Base-by-base conservation (phyloP, 2,797 vertebrate species). In the Acanthurus tractus region DNA sequence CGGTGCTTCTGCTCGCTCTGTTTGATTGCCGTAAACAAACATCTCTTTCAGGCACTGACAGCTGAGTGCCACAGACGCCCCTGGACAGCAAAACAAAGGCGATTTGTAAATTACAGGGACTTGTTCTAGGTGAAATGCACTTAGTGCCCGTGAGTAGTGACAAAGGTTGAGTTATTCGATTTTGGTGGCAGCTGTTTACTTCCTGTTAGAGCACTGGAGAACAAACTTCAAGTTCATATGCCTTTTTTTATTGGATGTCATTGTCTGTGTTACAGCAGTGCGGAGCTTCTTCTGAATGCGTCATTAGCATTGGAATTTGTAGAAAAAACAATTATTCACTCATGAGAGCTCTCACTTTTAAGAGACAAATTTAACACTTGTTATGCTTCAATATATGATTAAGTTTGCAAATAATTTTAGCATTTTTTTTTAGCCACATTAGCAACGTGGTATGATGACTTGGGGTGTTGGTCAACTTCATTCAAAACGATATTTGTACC, bases 1-100 rank as follows among this genome's bases (percentile, higher is more conserved):
- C 57, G 1, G 64, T 50, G 66, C 63, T 66, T 71, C 63, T 73
- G 57, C 72, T 81, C 23, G 13, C 63, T 79, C 55, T 12, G 73
- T 79, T 81, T 82, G 83, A 90, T 84, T 78, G 85, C 29, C 1
- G 85, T 83, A 90, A 90, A 91, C 88, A 90, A 91, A 87, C 53
- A 12, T 77, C 74, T 72, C 79, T 86, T 86, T 92, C 62, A 84
- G 76, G 64, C 76, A 23, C 70, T 66, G 84, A 79, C 86, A 88
- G 83, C 83, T 88, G 86, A 83, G 90, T 84, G 79, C 79, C 57
- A 72, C 65, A 75, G 82, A 85, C 46, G 34, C 79, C 83, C 74
- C 74, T 81, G 81, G 81, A 88, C 45, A 81, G 67, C 79, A 73
- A 89, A 87, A 92, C 90, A 83, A 89, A 89, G 74, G 71, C 86